These are phyloP conservation scores for Poecilus cupreus DNA, from an alignment of 2,888 invertebrate species.

Conservation along the genomic window DNA sequence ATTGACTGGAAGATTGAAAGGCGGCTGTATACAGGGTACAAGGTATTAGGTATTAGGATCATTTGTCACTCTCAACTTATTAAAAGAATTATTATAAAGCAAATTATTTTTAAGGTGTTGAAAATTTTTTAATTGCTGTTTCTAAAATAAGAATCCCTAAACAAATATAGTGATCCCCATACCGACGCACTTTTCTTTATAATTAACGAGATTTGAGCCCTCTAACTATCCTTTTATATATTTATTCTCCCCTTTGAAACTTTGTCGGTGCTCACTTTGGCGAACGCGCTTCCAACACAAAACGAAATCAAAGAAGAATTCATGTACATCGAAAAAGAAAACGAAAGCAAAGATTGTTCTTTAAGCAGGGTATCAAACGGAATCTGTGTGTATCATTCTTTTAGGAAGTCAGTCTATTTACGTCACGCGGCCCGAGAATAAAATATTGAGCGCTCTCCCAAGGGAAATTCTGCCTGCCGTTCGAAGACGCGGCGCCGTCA, in stretches of 20 bases:
- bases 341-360: slow-evolving; percentile 21
- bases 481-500: slow-evolving; percentile 18
- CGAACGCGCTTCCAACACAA: neutral
- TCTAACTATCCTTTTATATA: no score
- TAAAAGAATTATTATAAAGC: no score
- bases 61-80: no score
- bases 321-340: slow-evolving; percentile 17
- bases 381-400: slow-evolving; percentile 48
- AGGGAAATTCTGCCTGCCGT: slow-evolving; percentile 37
- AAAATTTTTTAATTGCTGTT: no score
- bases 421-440: slow-evolving; percentile 40
- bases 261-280: neutral
- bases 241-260: no score
- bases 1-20: no score
- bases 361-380: slow-evolving; percentile 30
- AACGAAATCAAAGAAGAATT: neutral
- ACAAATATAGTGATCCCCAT: no score
- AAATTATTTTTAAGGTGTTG: no score
- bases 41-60: no score
- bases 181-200: neutral
- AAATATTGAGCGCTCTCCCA: slow-evolving; percentile 50
- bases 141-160: no score
- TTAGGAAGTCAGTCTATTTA: slow-evolving; percentile 45
- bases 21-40: no score
- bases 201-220: no score